These are phyloP conservation scores for Zaprionus ghesquierei DNA, from an alignment of 1,140 invertebrate species.

Conservation along the genomic window DNA sequence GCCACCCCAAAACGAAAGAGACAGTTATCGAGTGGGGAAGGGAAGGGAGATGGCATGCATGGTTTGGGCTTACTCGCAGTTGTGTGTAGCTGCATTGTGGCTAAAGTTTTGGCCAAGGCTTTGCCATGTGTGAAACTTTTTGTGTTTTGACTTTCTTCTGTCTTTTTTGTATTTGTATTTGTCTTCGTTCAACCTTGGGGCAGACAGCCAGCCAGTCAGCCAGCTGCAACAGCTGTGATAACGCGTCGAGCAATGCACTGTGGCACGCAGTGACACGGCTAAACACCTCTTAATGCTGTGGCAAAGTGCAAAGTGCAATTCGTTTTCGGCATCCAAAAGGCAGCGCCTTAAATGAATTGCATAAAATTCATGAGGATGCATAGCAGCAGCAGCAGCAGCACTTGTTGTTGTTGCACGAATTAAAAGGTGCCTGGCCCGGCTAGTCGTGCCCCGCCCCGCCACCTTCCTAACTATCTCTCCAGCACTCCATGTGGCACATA, in stretches of 20 bases:
- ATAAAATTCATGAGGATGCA: slow-evolving; percentile 55
- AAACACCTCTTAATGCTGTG: background rate
- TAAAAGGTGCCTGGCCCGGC: slow-evolving; percentile 42
- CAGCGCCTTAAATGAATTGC: slow-evolving; percentile 72
- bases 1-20: background rate
- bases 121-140: slow-evolving; percentile 41
- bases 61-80: background rate
- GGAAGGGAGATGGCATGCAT: background rate
- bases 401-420: slow-evolving; percentile 37
- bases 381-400: no score
- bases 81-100: slow-evolving; percentile 58
- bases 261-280: background rate
- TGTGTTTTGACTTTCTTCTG: slow-evolving; percentile 43
- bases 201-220: background rate
- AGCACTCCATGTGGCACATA: slow-evolving; percentile 24
- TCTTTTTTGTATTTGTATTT: slow-evolving; percentile 19
- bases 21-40: background rate
- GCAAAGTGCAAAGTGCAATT: slow-evolving; percentile 43
- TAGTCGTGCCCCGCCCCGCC: background rate
- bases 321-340: slow-evolving; percentile 47
- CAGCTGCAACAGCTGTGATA: slow-evolving; percentile 29
- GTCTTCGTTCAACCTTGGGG: slow-evolving; percentile 29
- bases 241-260: slow-evolving; percentile 35
- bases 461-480: background rate
- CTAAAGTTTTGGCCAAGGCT: slow-evolving; percentile 47